phyloP scores from a whole-genome alignment of 2,797 vertebrate species.

The Spheniscus humboldti region DNA sequence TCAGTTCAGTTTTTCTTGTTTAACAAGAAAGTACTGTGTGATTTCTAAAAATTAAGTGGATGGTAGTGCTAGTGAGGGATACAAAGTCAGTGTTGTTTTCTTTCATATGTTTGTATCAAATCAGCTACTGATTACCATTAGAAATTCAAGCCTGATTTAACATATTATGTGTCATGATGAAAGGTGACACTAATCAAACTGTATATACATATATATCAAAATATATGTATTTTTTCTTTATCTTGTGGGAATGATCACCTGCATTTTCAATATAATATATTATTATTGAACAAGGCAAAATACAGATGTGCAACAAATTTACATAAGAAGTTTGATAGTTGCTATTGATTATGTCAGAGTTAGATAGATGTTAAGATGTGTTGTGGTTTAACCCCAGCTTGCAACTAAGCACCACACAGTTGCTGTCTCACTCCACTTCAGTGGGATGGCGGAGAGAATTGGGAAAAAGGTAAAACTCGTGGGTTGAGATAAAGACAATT shows the following conservation, averaged over 20 bases:
- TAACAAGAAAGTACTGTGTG: not conserved
- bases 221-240: not conserved
- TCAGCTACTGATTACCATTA: not conserved
- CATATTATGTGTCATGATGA: not conserved
- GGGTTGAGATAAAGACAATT: too few relatives aligned
- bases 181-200: not conserved
- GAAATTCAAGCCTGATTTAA: not conserved
- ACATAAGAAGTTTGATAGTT: not conserved
- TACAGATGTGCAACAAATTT: not conserved
- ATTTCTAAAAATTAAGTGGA: not conserved
- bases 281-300: not conserved
- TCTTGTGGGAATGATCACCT: not conserved
- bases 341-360: not conserved
- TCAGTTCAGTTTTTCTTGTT: not conserved
- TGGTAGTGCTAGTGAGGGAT: fast-evolving
- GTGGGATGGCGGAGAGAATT: too few relatives aligned
- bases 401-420: too few relatives aligned
- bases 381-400: too few relatives aligned
- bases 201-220: not conserved
- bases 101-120: not conserved
- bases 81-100: not conserved
- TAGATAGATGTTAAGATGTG: not conserved
- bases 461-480: too few relatives aligned
- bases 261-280: not conserved
- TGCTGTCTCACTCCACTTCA: too few relatives aligned